Evolutionary conservation across 2,797 vertebrate genomes (phyloP).

Genomic region (Enteromius thamalakanensis): DNA sequence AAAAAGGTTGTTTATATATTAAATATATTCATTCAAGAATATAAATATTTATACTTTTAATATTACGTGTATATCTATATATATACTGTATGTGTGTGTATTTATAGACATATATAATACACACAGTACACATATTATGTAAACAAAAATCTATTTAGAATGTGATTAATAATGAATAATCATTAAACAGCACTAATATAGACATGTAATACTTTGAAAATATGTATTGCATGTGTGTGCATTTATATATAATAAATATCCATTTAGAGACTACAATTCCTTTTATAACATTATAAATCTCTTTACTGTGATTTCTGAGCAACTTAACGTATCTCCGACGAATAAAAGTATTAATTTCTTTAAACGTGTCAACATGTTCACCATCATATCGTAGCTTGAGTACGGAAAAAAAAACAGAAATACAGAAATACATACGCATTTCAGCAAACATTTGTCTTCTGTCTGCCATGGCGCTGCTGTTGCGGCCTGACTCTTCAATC

Average conservation of each 20-base stretch:
- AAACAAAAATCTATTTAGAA: too few relatives aligned
- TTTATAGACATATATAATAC: too few relatives aligned
- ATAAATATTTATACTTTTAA: too few relatives aligned
- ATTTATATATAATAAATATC: background rate
- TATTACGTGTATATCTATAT: too few relatives aligned
- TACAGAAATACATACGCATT: constrained; percentile 92
- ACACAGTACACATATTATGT: too few relatives aligned
- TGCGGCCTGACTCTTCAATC: constrained; percentile 92
- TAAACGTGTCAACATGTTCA: background rate
- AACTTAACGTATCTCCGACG: background rate
- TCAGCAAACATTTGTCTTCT: constrained; percentile 99
- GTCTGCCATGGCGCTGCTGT: constrained; percentile 96
- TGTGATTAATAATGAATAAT: too few relatives aligned
- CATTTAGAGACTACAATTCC: background rate
- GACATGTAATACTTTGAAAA: too few relatives aligned
- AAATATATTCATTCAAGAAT: too few relatives aligned
- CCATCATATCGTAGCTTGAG: background rate
- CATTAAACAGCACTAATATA: too few relatives aligned
- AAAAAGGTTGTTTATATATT: too few relatives aligned
- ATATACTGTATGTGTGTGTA: too few relatives aligned
- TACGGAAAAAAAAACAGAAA: background rate
- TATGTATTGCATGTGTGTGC: too few relatives aligned
- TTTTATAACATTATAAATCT: background rate
- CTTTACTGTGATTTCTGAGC: background rate
- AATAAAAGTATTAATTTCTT: background rate